Base-by-base conservation (phyloP, 2,888 invertebrate genomes). In the Phyto melanocephala region DNA sequence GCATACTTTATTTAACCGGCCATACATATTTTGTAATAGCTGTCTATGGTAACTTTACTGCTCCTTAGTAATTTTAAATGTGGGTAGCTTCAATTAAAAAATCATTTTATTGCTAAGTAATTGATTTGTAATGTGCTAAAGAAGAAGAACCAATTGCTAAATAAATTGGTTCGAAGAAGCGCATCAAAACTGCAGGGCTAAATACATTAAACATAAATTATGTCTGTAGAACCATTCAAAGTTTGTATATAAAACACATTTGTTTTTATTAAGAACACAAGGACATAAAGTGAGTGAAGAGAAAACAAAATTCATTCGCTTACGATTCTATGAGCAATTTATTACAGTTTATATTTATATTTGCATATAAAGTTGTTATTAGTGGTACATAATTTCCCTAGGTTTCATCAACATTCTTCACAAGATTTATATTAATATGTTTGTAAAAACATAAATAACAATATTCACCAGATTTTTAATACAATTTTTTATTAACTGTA, bases 291-390 rank as follows among this genome's bases (percentile, higher is more conserved):
- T 3, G 1, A 1, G 35, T n/a, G 5, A 20, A 13, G 20, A 56
- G 15, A 13, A 56, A 8, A 47, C 50, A 10, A 20, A 47, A 35
- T 65, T 65, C 47, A 75, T 74, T 63, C 58, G 45, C 58, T 75
- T 65, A 56, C 65, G 15, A 56, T 62, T 74, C 45, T 42, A 37
- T 28, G 35, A 65, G 58, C 56, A 65, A 75, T 75, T 75, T 75
- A 65, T 65, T 17, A 65, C 56, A 75, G 65, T 65, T 75, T 75
- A 56, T 65, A 65, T 65, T 65, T 37, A 75, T n/a, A 75, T 75
- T 75, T 65, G 28, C 75, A 75, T 65, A 75, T 56, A 17, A n/a
- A 17, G 10, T 3, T 42, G 24, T 42, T 63, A 15, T 47, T 22
- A 56, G 15, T 17, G 1, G 45, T 7, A 7, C 2, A 1, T 28